Conservation (phyloP, 2,113 vertebrate genomes). For the Rhabdornis inornatus region DNA sequence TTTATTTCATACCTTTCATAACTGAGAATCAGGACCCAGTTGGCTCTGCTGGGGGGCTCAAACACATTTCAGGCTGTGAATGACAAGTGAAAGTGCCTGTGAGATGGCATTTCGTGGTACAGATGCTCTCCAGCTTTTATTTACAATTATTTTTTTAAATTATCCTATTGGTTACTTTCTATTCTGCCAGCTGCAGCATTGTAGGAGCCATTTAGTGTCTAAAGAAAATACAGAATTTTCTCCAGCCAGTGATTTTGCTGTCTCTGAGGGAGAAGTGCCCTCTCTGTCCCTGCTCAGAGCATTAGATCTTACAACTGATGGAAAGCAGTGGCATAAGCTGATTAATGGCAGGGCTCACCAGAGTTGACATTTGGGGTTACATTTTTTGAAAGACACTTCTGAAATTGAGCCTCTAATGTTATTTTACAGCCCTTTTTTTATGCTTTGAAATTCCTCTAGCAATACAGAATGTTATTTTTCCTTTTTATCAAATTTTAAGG, state of each 20-base stretch:
- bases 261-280: background rate
- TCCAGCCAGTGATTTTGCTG: background rate
- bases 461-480: conserved; percentile 47
- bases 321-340: background rate
- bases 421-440: background rate
- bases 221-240: background rate
- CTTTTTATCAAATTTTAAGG: conserved; percentile 33
- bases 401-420: background rate
- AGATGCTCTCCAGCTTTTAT: background rate
- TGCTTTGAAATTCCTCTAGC: conserved; percentile 36
- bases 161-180: background rate
- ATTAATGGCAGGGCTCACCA: background rate
- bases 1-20: background rate
- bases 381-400: conserved; percentile 28
- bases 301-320: background rate
- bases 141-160: background rate
- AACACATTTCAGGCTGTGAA: background rate
- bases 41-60: background rate
- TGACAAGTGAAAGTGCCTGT: background rate
- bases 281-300: background rate
- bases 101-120: background rate
- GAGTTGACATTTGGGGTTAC: background rate
- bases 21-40: background rate
- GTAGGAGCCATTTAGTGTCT: background rate
- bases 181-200: background rate